Evolutionary conservation across 2,113 vertebrate species (phyloP).

Genomic region (Oxygymnocypris stewartii): DNA sequence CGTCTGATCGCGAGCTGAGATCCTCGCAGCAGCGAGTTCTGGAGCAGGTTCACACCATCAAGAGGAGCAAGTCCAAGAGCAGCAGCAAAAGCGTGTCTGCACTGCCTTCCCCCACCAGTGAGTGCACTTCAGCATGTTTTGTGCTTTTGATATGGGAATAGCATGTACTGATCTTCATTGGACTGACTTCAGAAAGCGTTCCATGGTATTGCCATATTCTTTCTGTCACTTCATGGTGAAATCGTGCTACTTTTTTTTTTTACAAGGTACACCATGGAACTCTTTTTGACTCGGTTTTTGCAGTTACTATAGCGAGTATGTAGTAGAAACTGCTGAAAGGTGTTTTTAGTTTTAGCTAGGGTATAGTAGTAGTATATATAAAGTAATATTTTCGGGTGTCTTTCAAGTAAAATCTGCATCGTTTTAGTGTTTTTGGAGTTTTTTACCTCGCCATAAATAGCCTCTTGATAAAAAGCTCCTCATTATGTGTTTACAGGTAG

Average conservation of each 20-base stretch:
- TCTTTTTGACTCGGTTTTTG: not conserved
- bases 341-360: not conserved
- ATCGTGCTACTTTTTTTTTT: not conserved
- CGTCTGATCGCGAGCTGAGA: conserved; percentile 55
- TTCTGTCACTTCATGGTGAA: not conserved
- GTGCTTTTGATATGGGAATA: not conserved
- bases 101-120: conserved; percentile 70
- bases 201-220: not conserved
- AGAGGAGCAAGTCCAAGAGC: conserved; percentile 62
- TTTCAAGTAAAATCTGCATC: not conserved
- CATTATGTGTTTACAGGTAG: not conserved
- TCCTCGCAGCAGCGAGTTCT: conserved; percentile 71
- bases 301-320: not conserved
- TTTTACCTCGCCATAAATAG: not conserved
- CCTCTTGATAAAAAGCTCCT: not conserved
- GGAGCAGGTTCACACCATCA: conserved; percentile 72
- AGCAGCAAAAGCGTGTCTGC: conserved; percentile 56
- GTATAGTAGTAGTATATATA: not conserved
- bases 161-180: not conserved
- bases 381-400: not conserved
- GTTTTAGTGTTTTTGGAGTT: not conserved
- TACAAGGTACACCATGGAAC: too few species aligned
- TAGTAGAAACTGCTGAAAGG: not conserved
- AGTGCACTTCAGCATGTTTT: conserved; percentile 46
- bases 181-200: not conserved